phyloP scores from a whole-genome alignment of 2,888 invertebrate genomes.

The Dasysyrphus albostriatus region DNA sequence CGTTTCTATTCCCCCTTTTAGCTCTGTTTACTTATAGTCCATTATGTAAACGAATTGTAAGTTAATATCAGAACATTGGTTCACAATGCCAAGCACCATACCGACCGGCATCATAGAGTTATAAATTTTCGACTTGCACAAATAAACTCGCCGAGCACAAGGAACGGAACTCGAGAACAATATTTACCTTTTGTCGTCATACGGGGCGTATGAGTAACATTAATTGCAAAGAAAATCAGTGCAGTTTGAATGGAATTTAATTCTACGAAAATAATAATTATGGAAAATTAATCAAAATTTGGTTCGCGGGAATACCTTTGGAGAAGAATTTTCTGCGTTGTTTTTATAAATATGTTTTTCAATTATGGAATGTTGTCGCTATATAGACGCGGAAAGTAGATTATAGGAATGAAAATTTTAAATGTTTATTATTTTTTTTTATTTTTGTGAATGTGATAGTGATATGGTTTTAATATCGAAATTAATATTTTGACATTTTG shows the following conservation, averaged over 20 bases:
- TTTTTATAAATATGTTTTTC: neutral
- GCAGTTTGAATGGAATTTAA: conserved; percentile 7
- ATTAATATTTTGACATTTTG: too few species aligned
- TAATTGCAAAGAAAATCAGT: neutral
- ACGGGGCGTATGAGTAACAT: conserved; percentile 33
- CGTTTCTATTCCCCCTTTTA: neutral
- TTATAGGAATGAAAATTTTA: neutral
- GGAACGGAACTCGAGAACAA: conserved; percentile 6
- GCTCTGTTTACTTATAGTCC: conserved; percentile 52
- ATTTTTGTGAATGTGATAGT: neutral
- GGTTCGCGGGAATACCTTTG: neutral
- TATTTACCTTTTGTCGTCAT: conserved; percentile 39
- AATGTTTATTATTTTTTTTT: neutral
- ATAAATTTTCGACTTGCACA: conserved; percentile 48
- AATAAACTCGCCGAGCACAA: neutral
- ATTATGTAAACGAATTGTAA: conserved; percentile 66
- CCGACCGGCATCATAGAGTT: conserved; percentile 12
- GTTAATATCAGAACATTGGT: conserved; percentile 70
- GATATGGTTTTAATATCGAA: neutral
- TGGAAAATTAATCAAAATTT: conserved; percentile 4
- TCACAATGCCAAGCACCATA: conserved; percentile 46
- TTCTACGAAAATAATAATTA: conserved; percentile 4
- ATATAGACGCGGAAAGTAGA: neutral
- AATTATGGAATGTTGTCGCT: neutral
- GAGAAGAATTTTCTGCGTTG: neutral